These are phyloP conservation scores for Brachionus asplanchnoidis DNA, from an alignment of 1,140 invertebrate species.

Conservation along the genomic window DNA sequence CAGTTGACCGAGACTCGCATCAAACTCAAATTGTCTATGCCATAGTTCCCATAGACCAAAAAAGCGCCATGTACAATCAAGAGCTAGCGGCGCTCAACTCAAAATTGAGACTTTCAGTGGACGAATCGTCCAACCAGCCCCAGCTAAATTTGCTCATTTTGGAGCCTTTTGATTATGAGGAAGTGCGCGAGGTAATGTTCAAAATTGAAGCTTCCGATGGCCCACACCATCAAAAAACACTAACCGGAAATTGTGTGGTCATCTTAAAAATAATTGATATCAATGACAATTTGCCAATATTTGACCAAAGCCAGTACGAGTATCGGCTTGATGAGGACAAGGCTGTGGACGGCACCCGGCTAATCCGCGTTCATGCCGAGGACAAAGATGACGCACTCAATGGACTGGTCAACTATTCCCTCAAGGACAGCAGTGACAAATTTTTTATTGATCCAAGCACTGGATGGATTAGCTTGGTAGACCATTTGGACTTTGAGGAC, in stretches of 20 bases:
- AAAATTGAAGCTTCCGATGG: conserved; percentile 36
- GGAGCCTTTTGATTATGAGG: conserved; percentile 30
- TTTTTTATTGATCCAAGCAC: background rate
- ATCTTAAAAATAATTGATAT: conserved; percentile 36
- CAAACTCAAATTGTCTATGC: background rate
- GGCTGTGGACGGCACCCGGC: background rate
- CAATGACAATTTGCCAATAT: conserved; percentile 37
- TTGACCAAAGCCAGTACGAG: conserved; percentile 28
- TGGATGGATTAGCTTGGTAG: conserved; percentile 16
- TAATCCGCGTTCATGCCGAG: conserved; percentile 19
- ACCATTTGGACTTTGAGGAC: background rate
- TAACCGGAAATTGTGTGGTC: conserved; percentile 27
- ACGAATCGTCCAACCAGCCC: background rate
- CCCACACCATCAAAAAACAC: background rate
- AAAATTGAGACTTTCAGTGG: conserved; percentile 3
- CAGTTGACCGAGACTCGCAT: conserved; percentile 21
- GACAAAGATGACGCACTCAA: conserved; percentile 32
- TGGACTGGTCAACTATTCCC: background rate
- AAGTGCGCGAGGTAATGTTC: background rate
- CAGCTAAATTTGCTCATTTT: conserved; percentile 10
- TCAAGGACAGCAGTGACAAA: background rate
- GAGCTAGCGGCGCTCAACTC: background rate
- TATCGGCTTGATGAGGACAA: conserved; percentile 27
- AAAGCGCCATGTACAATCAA: background rate
- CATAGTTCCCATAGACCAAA: conserved; percentile 13